Evolutionary conservation across 1,140 invertebrate species (phyloP).

Genomic region (Cydia splendana): DNA sequence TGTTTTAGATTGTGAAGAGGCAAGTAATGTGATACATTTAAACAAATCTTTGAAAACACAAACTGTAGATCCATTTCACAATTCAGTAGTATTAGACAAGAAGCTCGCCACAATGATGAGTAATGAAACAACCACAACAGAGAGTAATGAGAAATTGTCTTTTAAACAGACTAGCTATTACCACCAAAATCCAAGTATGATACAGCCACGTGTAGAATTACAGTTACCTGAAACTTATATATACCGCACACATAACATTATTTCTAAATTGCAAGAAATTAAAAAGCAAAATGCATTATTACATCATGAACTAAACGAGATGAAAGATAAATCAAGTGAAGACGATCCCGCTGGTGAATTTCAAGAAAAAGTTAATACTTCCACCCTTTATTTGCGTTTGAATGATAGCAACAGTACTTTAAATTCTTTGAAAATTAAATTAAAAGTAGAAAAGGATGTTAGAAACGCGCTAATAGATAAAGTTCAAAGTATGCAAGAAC

Average conservation of each 20-base stretch:
- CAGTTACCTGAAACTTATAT: conserved; percentile 42
- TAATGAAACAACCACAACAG: not conserved
- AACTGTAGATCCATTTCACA: not conserved
- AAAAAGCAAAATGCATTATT: conserved; percentile 64
- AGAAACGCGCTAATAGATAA: conserved; percentile 56
- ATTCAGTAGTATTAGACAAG: not conserved
- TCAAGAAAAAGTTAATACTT: conserved; percentile 46
- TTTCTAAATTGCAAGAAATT: conserved; percentile 65
- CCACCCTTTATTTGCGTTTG: conserved; percentile 40
- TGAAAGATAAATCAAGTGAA: conserved; percentile 52
- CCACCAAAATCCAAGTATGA: not conserved
- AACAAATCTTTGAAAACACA: not conserved
- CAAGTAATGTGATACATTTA: conserved; percentile 39
- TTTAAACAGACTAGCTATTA: not conserved
- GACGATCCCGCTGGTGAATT: conserved; percentile 36
- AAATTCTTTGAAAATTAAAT: conserved; percentile 50
- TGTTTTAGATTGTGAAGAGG: conserved; percentile 50
- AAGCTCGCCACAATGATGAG: not conserved
- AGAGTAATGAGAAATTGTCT: not conserved
- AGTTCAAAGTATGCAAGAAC: conserved; percentile 53
- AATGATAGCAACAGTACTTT: conserved; percentile 48
- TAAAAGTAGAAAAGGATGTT: conserved; percentile 57
- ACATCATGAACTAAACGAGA: conserved; percentile 50
- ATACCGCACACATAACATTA: conserved; percentile 56
- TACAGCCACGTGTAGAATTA: not conserved